Evolutionary conservation across 2,113 vertebrate genomes (phyloP).

Genomic region (Pollachius pollachius): DNA sequence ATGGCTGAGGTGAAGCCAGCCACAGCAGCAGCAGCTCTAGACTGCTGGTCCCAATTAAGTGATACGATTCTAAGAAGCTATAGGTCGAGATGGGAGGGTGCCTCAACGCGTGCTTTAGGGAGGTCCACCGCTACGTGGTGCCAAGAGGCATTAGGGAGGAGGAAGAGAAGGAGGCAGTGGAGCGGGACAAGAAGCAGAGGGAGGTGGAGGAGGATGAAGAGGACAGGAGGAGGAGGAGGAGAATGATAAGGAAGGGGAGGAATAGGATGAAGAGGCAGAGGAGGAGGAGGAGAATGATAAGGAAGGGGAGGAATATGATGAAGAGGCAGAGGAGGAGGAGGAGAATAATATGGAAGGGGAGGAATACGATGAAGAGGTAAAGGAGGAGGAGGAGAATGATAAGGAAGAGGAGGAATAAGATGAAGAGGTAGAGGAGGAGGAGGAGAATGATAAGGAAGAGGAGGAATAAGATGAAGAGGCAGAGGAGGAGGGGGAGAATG

Average conservation of each 20-base stretch:
- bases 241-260: too few relatives aligned
- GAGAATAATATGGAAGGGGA: too few relatives aligned
- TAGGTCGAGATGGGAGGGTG: neutral
- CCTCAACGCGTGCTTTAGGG: constrained; percentile 37
- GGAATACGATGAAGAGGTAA: too few relatives aligned
- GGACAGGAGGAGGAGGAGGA: neutral
- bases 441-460: too few relatives aligned
- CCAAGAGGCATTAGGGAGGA: constrained; percentile 27
- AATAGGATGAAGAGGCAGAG: neutral
- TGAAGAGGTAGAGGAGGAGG: too few relatives aligned
- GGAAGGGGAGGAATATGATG: too few relatives aligned
- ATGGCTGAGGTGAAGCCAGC: too few relatives aligned
- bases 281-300: neutral
- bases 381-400: too few relatives aligned
- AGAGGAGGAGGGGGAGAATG: too few relatives aligned
- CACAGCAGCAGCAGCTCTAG: constrained; percentile 29
- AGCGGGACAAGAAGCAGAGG: constrained; percentile 12
- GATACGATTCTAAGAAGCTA: constrained; percentile 39
- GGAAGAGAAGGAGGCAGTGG: constrained; percentile 31
- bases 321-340: too few relatives aligned
- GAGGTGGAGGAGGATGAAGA: constrained; percentile 5
- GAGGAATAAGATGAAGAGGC: too few relatives aligned
- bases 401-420: too few relatives aligned
- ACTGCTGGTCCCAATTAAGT: constrained; percentile 42
- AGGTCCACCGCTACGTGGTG: constrained; percentile 19